These are phyloP conservation scores for Atta texana DNA, from an alignment of 1,140 invertebrate genomes.

Conservation along the genomic window DNA sequence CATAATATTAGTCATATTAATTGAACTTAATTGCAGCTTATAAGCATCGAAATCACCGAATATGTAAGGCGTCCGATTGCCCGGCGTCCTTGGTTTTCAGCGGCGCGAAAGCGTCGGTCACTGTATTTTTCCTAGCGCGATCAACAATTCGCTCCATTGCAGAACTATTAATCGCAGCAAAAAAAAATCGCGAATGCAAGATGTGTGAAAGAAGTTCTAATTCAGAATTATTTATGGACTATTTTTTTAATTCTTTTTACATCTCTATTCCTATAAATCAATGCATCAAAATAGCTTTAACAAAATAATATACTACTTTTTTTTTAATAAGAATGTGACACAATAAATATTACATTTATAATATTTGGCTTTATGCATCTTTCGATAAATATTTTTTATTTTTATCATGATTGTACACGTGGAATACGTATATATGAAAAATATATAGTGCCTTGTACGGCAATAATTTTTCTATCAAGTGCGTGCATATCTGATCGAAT, in stretches of 20 bases:
- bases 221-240: slow-evolving; percentile 9
- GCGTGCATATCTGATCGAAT: not conserved
- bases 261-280: not conserved
- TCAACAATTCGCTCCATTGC: slow-evolving; percentile 28
- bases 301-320: not conserved
- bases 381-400: not conserved
- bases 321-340: not conserved
- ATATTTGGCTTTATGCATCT: not conserved
- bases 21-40: not conserved
- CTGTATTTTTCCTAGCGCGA: slow-evolving; percentile 36
- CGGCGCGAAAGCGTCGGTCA: slow-evolving; percentile 7
- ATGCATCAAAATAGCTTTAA: not conserved
- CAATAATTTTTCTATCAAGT: not conserved
- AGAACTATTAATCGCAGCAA: not conserved
- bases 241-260: not conserved
- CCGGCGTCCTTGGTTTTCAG: slow-evolving; percentile 27
- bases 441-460: not conserved
- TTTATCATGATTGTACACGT: not conserved
- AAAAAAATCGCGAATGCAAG: not conserved
- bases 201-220: slow-evolving; percentile 1
- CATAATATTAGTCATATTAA: not conserved
- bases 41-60: slow-evolving; percentile 29
- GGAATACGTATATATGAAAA: not conserved
- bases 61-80: not conserved
- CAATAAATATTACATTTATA: no score